Base-by-base conservation (phyloP, 2,797 vertebrate species). In the Gephyroberyx darwinii region DNA sequence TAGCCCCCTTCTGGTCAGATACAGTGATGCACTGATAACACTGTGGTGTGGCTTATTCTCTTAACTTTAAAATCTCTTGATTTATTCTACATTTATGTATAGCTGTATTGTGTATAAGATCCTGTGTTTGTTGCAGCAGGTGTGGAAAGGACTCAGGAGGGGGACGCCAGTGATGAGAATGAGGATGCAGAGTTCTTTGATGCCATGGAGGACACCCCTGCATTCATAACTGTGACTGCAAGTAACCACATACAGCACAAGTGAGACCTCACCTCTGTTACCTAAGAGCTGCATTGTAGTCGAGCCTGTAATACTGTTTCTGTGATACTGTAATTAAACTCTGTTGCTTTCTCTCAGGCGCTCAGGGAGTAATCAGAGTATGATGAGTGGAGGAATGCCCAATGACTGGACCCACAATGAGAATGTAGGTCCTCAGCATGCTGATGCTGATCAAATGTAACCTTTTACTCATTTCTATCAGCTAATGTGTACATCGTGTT, bases 121-220 rank as follows among this genome's bases (percentile, higher is more conserved):
- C 26, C 26, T 26, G 19, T 43, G 35, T 67, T 57, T 82, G 53
- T 64, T 57, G 37, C 31, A 4, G 37, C 81, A 94, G 96, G 90
- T 77, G 93, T 88, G 8, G 94, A 91, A 77, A 90, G 89, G 75
- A 86, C 93, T 75, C 90, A 92, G 66, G 96, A 96, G 90, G 95
- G 94, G 69, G 96, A 98, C 52, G 94, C 94, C 73, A 99, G 97
- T 88, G 97, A 98, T 61, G 97, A 98, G 93, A 96, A 98, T 95
- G 97, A 99, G 78, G 96, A 98, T 74, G 96, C 95, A 0, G 96
- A 98, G 89, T 99, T 98, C 85, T 98, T 98, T 0, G 97, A 99
- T 45, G 98, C 98, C 93, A 96, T 98, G 97, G 98, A 99, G 93
- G 96, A 98, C n/a, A 91, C 96, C 33, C 93, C 95, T 54, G 94